Evolutionary conservation across 2,797 vertebrate species (phyloP), one percentile per base, ranked within the genome.

Genomic region (Rhinatrema bivittatum): DNA sequence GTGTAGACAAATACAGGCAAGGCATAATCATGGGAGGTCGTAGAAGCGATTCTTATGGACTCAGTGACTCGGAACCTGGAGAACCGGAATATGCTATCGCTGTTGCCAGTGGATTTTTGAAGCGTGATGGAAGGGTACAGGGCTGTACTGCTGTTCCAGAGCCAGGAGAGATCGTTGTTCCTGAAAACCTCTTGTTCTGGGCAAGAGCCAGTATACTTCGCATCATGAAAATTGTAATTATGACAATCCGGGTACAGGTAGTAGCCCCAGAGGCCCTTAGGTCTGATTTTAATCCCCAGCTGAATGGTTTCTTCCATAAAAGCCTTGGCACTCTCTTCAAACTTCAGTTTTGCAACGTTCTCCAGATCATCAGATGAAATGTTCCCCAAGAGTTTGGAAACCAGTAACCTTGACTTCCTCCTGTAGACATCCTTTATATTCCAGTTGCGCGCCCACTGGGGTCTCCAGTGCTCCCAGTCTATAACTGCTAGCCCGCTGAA

Each of bases 161-260:
- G 51, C 83, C 89, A 92, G 29, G 53, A 62, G 47, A 92, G 72
- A 46, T 88, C 65, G 3, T 87, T 76, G 5, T 90, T 94, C 12
- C 84, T 80, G 56, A 70, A 16, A 42, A 77, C 62, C 69, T 91
- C 86, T 39, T 56, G 53, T 50, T 76, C 56, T 12, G 84, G 84
- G 40, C 79, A 91, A 37, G 72, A 84, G 24, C 77, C 79, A 1
- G 59, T 81, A 35, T 86, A 90, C 63, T 83, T 84, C 20, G 65
- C 54, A 20, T 73, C 61, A 10, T 53, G 43, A 30, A 88, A 63
- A 61, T 84, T 85, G 36, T 89, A 93, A 71, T 90, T 89, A 66
- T 88, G 85, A 69, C 85, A 87, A 68, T 88, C 84, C 0, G 86
- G 82, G 47, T 90, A 89, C 57, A 91, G 85, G 69, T 79, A 91